These are phyloP conservation scores for Paramisgurnus dabryanus DNA, from an alignment of 2,113 vertebrate genomes.

Conservation along the genomic window DNA sequence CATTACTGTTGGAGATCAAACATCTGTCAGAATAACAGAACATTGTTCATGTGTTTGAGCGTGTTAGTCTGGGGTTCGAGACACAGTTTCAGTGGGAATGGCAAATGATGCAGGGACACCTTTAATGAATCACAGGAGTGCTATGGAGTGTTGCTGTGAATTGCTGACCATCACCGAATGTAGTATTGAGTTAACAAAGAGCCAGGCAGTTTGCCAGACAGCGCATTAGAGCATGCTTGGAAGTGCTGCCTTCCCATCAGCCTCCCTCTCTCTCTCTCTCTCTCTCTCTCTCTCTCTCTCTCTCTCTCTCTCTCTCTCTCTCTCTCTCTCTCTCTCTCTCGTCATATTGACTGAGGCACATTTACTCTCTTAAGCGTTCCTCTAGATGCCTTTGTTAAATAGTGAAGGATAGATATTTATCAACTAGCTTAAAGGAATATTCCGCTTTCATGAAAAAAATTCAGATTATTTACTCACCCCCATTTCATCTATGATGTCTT, in stretches of 20 bases:
- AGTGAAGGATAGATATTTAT: too few relatives aligned
- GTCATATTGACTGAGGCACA: too few relatives aligned
- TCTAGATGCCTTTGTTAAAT: too few relatives aligned
- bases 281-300: too few relatives aligned
- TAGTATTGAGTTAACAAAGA: constrained; percentile 71
- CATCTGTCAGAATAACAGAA: not conserved
- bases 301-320: too few relatives aligned
- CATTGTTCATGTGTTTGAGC: constrained; percentile 11
- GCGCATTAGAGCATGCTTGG: constrained; percentile 64
- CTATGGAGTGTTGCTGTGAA: constrained; percentile 44
- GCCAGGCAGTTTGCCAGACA: constrained; percentile 75
- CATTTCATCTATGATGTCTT: too few relatives aligned
- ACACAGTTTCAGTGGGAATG: constrained; percentile 52
- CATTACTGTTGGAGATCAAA: not conserved
- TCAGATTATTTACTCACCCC: too few relatives aligned
- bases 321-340: too few relatives aligned
- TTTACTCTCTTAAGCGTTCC: too few relatives aligned
- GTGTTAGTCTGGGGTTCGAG: constrained; percentile 54
- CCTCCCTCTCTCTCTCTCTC: not conserved
- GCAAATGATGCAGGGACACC: constrained; percentile 50
- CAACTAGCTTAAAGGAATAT: too few relatives aligned
- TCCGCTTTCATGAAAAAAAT: too few relatives aligned
- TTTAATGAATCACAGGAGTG: constrained; percentile 58
- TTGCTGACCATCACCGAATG: constrained; percentile 12
- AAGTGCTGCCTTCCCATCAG: constrained; percentile 58